Conservation (phyloP, 2,797 vertebrate genomes). For the Acanthurus lineatus region DNA sequence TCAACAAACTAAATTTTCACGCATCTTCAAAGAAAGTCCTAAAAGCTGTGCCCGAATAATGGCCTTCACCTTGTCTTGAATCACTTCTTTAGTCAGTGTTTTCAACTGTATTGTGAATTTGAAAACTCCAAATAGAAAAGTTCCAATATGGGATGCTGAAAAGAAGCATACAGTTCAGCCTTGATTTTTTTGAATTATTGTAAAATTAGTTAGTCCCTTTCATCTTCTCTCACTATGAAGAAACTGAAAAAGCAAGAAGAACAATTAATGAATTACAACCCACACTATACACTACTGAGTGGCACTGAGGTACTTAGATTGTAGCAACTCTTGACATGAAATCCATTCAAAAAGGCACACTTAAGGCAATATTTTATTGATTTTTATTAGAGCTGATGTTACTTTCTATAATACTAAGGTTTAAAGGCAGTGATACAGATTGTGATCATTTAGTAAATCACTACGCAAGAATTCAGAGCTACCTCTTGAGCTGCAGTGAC, state of each 20-base stretch:
- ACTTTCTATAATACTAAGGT: conserved; percentile 17
- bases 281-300: background rate
- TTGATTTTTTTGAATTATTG: background rate
- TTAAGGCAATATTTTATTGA: background rate
- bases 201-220: background rate
- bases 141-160: background rate
- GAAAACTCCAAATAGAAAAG: background rate
- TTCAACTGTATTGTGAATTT: background rate
- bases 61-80: background rate
- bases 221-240: background rate
- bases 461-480: conserved; percentile 13
- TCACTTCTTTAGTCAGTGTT: background rate
- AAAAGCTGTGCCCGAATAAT: background rate
- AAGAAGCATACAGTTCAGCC: background rate
- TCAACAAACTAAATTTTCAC: background rate
- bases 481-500: background rate
- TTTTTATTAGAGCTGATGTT: conserved; percentile 13
- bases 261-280: background rate
- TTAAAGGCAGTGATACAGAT: conserved; percentile 5
- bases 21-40: background rate
- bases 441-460: conserved; percentile 32
- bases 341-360: background rate
- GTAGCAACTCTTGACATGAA: too few relatives aligned
- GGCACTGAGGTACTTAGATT: background rate
- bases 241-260: background rate